A percentile compares a stretch with the other conserved stretches of the same genome.
Conservation (phyloP, 2,888 invertebrate species). For the Glyphotaelius pellucidus region DNA sequence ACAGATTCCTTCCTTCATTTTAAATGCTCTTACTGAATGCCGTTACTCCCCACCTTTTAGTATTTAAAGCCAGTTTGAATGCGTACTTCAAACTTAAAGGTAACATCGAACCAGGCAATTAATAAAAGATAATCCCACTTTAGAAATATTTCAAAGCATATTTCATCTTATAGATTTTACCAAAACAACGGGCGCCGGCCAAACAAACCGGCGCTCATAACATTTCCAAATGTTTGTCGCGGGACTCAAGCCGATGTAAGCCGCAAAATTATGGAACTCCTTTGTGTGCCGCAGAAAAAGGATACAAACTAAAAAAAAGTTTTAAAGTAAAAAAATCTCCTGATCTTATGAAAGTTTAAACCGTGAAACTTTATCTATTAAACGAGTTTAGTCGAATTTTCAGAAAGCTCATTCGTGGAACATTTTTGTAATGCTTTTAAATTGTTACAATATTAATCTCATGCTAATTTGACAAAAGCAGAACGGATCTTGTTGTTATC, state of each 20-base stretch:
- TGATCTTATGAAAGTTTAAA: background rate
- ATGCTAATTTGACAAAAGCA: background rate
- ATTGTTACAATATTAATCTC: background rate
- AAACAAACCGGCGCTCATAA: background rate
- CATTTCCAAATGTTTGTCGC: constrained; percentile 18
- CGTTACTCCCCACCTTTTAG: background rate
- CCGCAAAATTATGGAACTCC: constrained; percentile 11
- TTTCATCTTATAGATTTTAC: background rate
- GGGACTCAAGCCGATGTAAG: background rate
- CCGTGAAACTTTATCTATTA: background rate
- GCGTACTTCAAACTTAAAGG: background rate
- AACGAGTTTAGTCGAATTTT: background rate
- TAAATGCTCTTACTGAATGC: background rate
- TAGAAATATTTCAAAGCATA: background rate
- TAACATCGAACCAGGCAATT: constrained; percentile 2
- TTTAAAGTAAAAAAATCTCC: background rate
- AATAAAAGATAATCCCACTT: background rate
- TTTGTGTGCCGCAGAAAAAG: background rate
- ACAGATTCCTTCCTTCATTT: background rate
- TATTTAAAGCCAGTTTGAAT: background rate
- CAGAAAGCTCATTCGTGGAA: background rate
- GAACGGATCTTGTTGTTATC: background rate
- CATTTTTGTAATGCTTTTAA: background rate
- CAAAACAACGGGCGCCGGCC: background rate
- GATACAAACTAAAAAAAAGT: constrained; percentile 16